Evolutionary conservation across 2,113 vertebrate species (phyloP).

Genomic region (Alexandromys fortis): DNA sequence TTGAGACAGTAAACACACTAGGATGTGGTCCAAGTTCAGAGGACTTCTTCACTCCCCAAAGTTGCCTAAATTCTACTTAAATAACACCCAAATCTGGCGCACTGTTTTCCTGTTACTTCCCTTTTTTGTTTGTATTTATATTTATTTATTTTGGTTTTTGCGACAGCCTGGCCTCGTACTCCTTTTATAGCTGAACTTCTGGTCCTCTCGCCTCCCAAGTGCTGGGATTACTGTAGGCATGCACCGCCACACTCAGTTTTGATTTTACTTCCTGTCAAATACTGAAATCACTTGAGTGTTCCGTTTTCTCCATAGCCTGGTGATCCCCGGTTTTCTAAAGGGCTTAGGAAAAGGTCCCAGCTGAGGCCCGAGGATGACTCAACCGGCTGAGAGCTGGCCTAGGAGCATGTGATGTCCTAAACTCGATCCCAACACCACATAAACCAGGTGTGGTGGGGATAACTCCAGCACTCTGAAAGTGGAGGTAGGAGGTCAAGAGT

Average conservation of each 20-base stretch:
- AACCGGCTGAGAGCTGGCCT: neutral
- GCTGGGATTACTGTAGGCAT: neutral
- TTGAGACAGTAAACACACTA: slow-evolving; percentile 45
- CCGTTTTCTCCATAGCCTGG: neutral
- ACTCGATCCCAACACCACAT: neutral
- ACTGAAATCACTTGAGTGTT: neutral
- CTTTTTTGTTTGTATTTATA: neutral
- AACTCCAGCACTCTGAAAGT: neutral
- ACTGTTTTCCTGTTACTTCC: slow-evolving; percentile 19
- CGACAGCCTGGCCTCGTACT: neutral
- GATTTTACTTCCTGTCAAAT: slow-evolving; percentile 34
- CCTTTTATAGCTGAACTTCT: neutral
- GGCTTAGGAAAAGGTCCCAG: slow-evolving; percentile 15
- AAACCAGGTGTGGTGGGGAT: neutral
- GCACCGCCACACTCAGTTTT: neutral
- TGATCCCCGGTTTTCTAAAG: neutral
- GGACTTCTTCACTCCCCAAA: slow-evolving; percentile 32
- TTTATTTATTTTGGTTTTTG: neutral
- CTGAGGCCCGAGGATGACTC: neutral
- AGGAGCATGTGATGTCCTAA: neutral
- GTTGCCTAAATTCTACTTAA: slow-evolving; percentile 47
- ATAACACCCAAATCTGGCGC: neutral
- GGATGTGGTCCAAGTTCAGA: slow-evolving; percentile 61
- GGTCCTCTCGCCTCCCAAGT: neutral
- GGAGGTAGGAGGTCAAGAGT: neutral